Evolutionary conservation across 1,140 invertebrate species (phyloP), one percentile per base, ranked within the genome.

Genomic region (Telenomus remus): DNA sequence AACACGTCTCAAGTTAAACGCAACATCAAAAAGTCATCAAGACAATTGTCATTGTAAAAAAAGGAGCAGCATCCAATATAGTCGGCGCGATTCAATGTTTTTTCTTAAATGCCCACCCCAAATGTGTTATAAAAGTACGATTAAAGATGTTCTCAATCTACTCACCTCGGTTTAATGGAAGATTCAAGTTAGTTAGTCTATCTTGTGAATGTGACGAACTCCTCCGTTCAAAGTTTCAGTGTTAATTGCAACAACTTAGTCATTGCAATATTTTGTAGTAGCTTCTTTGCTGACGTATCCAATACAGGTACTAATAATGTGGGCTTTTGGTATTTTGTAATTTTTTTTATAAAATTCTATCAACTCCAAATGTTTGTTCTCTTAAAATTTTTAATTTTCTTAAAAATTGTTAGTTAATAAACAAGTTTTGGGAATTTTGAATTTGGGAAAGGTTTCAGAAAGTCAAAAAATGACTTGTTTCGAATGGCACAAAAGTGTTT

Each of bases 201-300:
- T 87, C 85, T 87, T 86, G 86, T 83, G 81, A 87, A 81, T 82
- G 19, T 27, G 85, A 72, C 80, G 86, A 66, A 82, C 86, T 86
- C 80, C 87, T 87, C 82, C 85, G 64, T 78, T 82, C 80, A 84
- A 85, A 80, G 79, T 84, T 78, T 82, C 75, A 79, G 76, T 82
- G 74, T 77, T 77, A 81, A 83, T 79, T 78, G 76, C 79, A 72
- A 80, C 79, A 72, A 80, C 79, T 80, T 76, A 74, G 73, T 70
- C 77, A 71, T 81, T 78, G 77, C 59, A 80, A 85, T 50, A 76
- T 56, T 76, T 59, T 51, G 39, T 69, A 74, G 75, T 44, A 74
- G 55, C 66, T 74, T 71, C 76, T 76, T 73, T 69, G 66, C 61
- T 54, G 76, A 74, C 11, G 70, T 73, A 69, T 78, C 76, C 76